A percentile compares a stretch with the other conserved stretches of the same genome.
Conservation (phyloP, 2,888 invertebrate species). For the Matsumyia berberina region DNA sequence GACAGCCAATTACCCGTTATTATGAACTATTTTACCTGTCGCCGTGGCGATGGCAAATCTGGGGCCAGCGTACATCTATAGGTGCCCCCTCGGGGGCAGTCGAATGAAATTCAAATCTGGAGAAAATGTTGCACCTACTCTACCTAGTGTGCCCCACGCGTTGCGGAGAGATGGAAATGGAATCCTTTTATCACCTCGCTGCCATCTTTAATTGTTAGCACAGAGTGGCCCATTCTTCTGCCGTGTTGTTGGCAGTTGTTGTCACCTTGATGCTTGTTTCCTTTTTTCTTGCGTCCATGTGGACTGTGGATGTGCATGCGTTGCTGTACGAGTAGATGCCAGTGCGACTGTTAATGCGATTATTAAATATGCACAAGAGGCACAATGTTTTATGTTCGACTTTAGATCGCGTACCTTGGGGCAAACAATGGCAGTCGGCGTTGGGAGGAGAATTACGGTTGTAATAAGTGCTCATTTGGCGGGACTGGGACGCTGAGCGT, state of each 20-base stretch:
- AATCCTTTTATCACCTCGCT: constrained; percentile 74
- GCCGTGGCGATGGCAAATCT: constrained; percentile 56
- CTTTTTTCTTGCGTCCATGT: not conserved
- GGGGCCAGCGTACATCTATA: constrained; percentile 13
- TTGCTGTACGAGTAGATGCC: constrained; percentile 22
- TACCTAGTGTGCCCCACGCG: constrained; percentile 39
- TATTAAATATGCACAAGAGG: constrained; percentile 75
- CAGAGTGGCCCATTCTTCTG: constrained; percentile 66
- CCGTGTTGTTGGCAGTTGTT: constrained; percentile 65
- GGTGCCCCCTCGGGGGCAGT: constrained; percentile 57
- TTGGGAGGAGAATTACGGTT: constrained; percentile 32
- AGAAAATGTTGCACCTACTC: constrained; percentile 53
- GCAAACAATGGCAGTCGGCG: constrained; percentile 50
- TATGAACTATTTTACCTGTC: constrained; percentile 72
- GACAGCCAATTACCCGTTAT: constrained; percentile 73
- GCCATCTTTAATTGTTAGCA: constrained; percentile 75
- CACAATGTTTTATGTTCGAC: constrained; percentile 57
- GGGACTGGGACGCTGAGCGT: constrained; percentile 33
- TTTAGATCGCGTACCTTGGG: constrained; percentile 54
- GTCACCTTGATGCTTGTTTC: constrained; percentile 68
- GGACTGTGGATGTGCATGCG: constrained; percentile 30
- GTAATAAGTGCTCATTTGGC: constrained; percentile 60
- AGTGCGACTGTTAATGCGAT: constrained; percentile 66
- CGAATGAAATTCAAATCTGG: constrained; percentile 68
- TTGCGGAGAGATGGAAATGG: constrained; percentile 41